These are phyloP conservation scores for Carassius carassius DNA, from an alignment of 2,113 vertebrate genomes.

Conservation along the genomic window DNA sequence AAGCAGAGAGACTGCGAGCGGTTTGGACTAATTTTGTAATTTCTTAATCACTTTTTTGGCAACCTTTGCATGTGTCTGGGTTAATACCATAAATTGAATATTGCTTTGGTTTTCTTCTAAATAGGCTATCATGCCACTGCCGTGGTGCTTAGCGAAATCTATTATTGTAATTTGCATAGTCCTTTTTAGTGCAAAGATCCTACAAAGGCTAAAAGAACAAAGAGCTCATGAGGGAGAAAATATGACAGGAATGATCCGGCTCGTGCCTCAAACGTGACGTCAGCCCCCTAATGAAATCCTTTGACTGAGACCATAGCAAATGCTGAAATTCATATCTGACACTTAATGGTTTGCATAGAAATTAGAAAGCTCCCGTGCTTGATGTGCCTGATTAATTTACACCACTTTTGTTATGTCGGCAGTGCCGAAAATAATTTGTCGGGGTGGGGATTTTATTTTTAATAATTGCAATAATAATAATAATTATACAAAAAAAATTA, in stretches of 20 bases:
- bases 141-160: constrained; percentile 75
- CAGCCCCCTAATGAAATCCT: constrained; percentile 89
- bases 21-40: constrained; percentile 75
- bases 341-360: constrained; percentile 93
- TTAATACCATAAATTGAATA: constrained; percentile 81
- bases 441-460: constrained; percentile 77
- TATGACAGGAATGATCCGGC: constrained; percentile 81
- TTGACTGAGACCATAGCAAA: constrained; percentile 91
- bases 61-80: constrained; percentile 73
- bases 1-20: constrained; percentile 68
- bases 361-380: constrained; percentile 79
- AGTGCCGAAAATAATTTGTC: constrained; percentile 78
- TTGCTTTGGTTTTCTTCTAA: constrained; percentile 79
- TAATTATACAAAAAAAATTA: constrained; percentile 49
- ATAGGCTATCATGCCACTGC: constrained; percentile 74
- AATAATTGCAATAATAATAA: constrained; percentile 20
- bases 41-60: constrained; percentile 82
- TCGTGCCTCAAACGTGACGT: constrained; percentile 79
- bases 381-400: constrained; percentile 88
- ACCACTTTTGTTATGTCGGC: constrained; percentile 76
- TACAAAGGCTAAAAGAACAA: constrained; percentile 80
- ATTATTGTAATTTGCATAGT: constrained; percentile 83
- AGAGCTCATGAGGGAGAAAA: constrained; percentile 84
- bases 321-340: constrained; percentile 95
- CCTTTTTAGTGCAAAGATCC: constrained; percentile 71